Evolutionary conservation across 2,888 invertebrate species (phyloP).

Genomic region (Acrobasis consociella): DNA sequence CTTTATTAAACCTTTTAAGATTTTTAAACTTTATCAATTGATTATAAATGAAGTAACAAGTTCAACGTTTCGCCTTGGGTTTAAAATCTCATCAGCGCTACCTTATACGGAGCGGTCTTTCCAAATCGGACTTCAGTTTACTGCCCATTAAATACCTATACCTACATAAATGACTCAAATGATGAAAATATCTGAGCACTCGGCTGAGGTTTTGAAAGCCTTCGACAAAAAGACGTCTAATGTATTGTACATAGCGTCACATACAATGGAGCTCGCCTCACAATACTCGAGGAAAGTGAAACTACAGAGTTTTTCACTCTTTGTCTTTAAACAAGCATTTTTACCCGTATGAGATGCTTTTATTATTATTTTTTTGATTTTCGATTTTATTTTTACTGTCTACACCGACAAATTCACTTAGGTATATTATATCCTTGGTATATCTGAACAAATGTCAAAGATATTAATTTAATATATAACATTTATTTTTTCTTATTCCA

Average conservation of each 20-base stretch:
- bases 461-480: too few species aligned
- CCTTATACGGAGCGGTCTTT: constrained; percentile 41
- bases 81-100: constrained; percentile 42
- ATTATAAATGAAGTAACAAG: constrained; percentile 27
- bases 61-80: constrained; percentile 51
- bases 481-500: too few species aligned
- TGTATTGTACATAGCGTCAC: constrained; percentile 41
- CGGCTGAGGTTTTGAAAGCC: constrained; percentile 31
- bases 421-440: too few species aligned
- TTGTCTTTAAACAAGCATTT: constrained; percentile 51
- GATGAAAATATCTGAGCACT: constrained; percentile 8
- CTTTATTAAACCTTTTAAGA: not conserved
- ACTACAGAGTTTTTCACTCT: constrained; percentile 53
- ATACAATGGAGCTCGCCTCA: constrained; percentile 53
- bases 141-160: constrained; percentile 21
- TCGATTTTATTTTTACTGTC: constrained; percentile 19
- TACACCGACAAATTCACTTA: not conserved
- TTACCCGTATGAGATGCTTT: constrained; percentile 58
- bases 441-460: too few species aligned
- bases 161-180: constrained; percentile 13
- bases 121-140: constrained; percentile 42
- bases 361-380: constrained; percentile 56
- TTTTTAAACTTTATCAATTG: not conserved
- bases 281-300: constrained; percentile 64
- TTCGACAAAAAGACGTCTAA: constrained; percentile 50